These are phyloP conservation scores for Sogatella furcifera DNA, from an alignment of 1,140 invertebrate species.

Conservation along the genomic window DNA sequence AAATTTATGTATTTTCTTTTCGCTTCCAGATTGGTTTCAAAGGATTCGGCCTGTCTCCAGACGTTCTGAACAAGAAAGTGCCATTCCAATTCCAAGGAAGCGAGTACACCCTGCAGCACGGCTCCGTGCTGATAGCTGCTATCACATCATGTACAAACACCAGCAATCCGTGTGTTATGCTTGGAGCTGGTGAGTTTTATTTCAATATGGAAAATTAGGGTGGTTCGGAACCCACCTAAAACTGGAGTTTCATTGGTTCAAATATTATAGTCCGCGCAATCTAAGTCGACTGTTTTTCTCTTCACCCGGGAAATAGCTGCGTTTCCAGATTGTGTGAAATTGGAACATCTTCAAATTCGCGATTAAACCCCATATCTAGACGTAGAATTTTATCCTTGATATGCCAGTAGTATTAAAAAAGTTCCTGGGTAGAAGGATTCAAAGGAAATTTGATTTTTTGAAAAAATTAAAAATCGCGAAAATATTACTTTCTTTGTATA, in stretches of 20 bases:
- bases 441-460: too few relatives aligned
- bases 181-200: constrained; percentile 60
- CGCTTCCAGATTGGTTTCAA: constrained; percentile 77
- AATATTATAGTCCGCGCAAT: too few relatives aligned
- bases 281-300: too few relatives aligned
- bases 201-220: neutral
- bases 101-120: constrained; percentile 78
- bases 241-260: neutral
- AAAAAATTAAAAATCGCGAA: too few relatives aligned
- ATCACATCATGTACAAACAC: constrained; percentile 98
- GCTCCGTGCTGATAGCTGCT: constrained; percentile 92
- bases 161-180: constrained; percentile 94
- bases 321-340: too few relatives aligned
- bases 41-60: constrained; percentile 72
- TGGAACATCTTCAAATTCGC: too few relatives aligned
- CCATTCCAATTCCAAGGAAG: constrained; percentile 71
- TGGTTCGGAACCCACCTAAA: constrained; percentile 6
- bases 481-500: too few relatives aligned
- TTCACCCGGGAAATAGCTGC: too few relatives aligned
- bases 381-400: too few relatives aligned
- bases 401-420: too few relatives aligned
- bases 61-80: constrained; percentile 50
- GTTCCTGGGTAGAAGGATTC: too few relatives aligned
- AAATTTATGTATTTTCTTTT: constrained; percentile 11
- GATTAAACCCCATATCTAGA: too few relatives aligned